These are phyloP conservation scores for Pheosia gnoma DNA, from an alignment of 2,888 invertebrate genomes.

Conservation along the genomic window DNA sequence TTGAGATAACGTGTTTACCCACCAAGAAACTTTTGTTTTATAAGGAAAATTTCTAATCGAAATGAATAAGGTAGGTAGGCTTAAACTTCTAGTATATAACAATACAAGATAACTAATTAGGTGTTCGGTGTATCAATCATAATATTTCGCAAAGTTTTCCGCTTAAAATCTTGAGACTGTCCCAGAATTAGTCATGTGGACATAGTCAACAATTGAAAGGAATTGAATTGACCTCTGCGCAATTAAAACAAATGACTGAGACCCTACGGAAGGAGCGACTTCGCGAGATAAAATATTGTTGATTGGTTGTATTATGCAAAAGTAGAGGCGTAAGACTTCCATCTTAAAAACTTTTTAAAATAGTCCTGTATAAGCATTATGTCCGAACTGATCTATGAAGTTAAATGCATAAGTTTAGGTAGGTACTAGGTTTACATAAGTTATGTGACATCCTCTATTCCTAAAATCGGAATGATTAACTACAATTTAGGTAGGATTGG, in stretches of 20 bases:
- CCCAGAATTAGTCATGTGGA: neutral
- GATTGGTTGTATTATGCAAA: neutral
- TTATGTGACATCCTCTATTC: neutral
- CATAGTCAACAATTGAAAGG: slow-evolving; percentile 65
- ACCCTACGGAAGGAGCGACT: slow-evolving; percentile 30
- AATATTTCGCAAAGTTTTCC: slow-evolving; percentile 42
- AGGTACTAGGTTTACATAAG: too few species aligned
- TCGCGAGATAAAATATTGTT: slow-evolving; percentile 7
- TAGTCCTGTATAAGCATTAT: too few species aligned
- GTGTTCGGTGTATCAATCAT: slow-evolving; percentile 15
- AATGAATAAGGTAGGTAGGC: neutral
- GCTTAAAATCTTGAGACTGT: slow-evolving; percentile 28
- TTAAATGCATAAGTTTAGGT: too few species aligned
- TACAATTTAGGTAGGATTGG: slow-evolving; percentile 2
- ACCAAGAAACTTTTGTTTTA: too few species aligned
- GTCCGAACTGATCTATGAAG: too few species aligned
- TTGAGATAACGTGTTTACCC: too few species aligned
- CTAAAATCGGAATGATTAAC: slow-evolving; percentile 1
- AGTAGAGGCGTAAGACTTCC: too few species aligned
- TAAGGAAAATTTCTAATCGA: neutral
- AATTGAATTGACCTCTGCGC: slow-evolving; percentile 78
- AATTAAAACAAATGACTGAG: slow-evolving; percentile 62
- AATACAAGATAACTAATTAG: neutral
- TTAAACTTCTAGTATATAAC: slow-evolving; percentile 25
- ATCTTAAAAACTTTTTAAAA: too few species aligned